Conservation (phyloP, 2,797 vertebrate genomes). For the Allobates femoralis region DNA sequence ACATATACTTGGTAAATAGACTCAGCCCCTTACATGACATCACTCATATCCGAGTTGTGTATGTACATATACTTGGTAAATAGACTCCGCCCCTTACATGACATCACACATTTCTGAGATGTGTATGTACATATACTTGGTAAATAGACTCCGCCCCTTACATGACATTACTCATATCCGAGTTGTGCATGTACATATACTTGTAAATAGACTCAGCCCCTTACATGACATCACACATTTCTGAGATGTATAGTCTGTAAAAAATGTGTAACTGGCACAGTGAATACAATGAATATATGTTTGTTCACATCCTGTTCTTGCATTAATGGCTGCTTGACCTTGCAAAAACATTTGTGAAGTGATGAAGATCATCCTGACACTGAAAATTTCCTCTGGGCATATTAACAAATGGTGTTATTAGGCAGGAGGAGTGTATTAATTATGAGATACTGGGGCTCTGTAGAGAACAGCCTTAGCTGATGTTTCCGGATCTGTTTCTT, state of each 20-base stretch:
- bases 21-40: neutral
- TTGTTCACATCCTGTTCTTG: slow-evolving; percentile 4
- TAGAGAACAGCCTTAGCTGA: slow-evolving; percentile 32
- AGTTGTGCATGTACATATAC: neutral
- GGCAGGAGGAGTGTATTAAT: slow-evolving; percentile 41
- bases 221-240: neutral
- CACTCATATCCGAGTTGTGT: too few species aligned
- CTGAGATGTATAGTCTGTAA: neutral
- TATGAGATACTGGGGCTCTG: slow-evolving; percentile 47
- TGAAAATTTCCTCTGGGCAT: slow-evolving; percentile 39
- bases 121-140: neutral
- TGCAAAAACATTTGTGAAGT: slow-evolving; percentile 44
- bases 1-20: too few species aligned
- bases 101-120: neutral
- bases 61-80: neutral
- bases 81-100: neutral
- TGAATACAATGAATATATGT: neutral
- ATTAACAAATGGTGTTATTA: slow-evolving; percentile 54
- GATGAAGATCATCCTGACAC: slow-evolving; percentile 33
- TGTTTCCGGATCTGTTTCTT: slow-evolving; percentile 47
- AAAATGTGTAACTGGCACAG: neutral
- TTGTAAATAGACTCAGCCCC: too few species aligned
- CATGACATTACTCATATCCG: neutral
- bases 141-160: neutral
- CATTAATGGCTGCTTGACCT: slow-evolving; percentile 57